Percentiles rank a stretch among this genome's conserved stretches.
Evolutionary conservation across 1,140 invertebrate genomes (phyloP).

Genomic region (Brachionus sp.): DNA sequence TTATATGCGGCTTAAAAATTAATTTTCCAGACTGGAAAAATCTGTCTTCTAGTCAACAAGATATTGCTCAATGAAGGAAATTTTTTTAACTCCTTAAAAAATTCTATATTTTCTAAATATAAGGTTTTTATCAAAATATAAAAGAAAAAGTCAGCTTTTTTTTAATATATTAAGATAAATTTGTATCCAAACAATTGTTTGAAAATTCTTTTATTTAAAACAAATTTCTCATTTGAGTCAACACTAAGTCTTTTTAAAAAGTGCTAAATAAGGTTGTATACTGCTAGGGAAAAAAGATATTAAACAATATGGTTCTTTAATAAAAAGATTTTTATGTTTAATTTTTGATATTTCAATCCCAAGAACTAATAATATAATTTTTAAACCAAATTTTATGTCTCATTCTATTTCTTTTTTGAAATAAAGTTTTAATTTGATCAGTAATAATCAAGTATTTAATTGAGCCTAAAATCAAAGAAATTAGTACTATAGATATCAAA

Average conservation of each 20-base stretch:
- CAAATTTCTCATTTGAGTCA: neutral
- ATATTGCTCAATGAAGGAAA: conserved; percentile 5
- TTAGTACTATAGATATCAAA: too few species aligned
- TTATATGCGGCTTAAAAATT: neutral
- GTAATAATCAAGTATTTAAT: too few species aligned
- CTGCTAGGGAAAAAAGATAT: neutral
- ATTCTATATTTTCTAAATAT: neutral
- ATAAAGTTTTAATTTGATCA: too few species aligned
- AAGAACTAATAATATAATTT: neutral
- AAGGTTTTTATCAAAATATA: neutral
- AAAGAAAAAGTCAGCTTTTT: neutral
- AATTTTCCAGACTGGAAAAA: conserved; percentile 40
- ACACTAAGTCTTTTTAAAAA: neutral
- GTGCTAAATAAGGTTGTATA: neutral
- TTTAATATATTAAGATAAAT: neutral
- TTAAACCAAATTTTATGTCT: too few species aligned
- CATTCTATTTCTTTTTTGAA: too few species aligned
- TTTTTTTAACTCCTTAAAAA: neutral
- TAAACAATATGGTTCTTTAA: neutral
- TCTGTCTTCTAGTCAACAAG: neutral
- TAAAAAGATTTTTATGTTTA: neutral
- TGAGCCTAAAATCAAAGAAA: too few species aligned
- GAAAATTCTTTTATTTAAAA: neutral
- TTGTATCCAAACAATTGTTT: neutral
- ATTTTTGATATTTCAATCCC: neutral